Evolutionary conservation across 2,113 vertebrate species (phyloP).

Genomic region (Anser brachyrhynchus): DNA sequence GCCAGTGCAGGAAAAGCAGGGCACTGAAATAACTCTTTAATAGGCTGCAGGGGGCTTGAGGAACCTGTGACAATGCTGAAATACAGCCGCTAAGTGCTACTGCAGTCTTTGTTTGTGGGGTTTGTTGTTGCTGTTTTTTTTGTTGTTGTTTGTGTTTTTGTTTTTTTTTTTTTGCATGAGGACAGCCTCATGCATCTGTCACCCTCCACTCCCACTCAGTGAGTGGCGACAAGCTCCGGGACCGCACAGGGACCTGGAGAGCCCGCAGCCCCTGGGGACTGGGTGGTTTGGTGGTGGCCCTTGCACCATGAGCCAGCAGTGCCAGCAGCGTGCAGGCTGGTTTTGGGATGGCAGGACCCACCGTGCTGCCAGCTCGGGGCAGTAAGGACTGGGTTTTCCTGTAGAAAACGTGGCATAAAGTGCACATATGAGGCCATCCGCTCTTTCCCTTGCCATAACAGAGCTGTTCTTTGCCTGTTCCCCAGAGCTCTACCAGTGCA

Average conservation of each 20-base stretch:
- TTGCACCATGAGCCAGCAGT: neutral
- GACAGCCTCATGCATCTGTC: too few species aligned
- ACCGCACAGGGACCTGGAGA: rapidly evolving
- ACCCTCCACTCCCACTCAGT: too few species aligned
- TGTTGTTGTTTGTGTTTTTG: too few species aligned
- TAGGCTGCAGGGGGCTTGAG: neutral
- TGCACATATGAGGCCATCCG: neutral
- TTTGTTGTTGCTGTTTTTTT: too few species aligned
- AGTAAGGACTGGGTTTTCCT: neutral
- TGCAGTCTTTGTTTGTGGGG: neutral
- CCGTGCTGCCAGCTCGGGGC: neutral
- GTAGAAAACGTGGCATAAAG: neutral
- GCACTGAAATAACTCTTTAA: neutral
- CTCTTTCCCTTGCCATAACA: neutral
- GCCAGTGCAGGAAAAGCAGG: neutral
- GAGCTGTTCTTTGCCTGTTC: neutral
- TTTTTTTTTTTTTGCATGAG: too few species aligned
- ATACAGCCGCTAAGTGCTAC: rapidly evolving
- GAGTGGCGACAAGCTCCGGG: neutral
- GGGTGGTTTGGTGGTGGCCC: neutral
- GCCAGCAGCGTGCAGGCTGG: neutral
- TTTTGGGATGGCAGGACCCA: neutral
- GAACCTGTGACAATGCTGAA: rapidly evolving
- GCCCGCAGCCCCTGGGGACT: neutral
- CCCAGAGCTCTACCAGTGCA: neutral